These are phyloP conservation scores for Bombus pascuorum DNA, from an alignment of 1,140 invertebrate species.

Conservation along the genomic window DNA sequence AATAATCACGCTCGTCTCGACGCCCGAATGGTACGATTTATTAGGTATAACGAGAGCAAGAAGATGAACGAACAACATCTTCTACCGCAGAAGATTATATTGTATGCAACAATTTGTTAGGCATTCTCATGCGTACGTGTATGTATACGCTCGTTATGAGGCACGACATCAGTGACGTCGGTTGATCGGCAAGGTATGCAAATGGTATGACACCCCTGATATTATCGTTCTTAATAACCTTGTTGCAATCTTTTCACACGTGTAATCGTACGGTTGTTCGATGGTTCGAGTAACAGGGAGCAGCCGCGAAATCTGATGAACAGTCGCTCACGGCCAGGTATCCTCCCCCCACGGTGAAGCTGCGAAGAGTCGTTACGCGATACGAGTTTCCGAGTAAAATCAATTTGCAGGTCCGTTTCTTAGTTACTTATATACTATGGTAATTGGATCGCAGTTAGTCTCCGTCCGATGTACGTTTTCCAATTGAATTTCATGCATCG, in stretches of 20 bases:
- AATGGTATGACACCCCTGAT: slow-evolving; percentile 7
- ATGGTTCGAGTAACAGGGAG: background rate
- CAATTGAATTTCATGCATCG: slow-evolving; percentile 1
- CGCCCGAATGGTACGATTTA: too few relatives aligned
- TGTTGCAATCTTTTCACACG: slow-evolving; percentile 44
- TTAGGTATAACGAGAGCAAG: too few relatives aligned
- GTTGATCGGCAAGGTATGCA: slow-evolving; percentile 6
- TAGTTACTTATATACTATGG: background rate
- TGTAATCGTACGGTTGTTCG: slow-evolving; percentile 26
- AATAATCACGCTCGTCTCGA: too few relatives aligned
- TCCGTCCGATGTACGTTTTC: background rate
- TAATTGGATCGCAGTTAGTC: slow-evolving; percentile 15
- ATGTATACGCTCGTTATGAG: background rate
- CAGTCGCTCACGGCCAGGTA: background rate
- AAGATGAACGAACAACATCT: too few relatives aligned
- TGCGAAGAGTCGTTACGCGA: background rate
- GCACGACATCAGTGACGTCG: background rate
- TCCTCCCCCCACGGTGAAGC: background rate
- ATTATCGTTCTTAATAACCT: slow-evolving; percentile 43
- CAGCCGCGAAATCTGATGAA: slow-evolving; percentile 13
- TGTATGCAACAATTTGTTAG: too few relatives aligned
- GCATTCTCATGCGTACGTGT: background rate
- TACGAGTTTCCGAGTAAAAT: background rate
- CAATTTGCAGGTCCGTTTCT: slow-evolving; percentile 16
- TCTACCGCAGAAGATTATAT: too few relatives aligned